These are phyloP conservation scores for Syngnathus floridae DNA, from an alignment of 2,113 vertebrate species.

Conservation along the genomic window DNA sequence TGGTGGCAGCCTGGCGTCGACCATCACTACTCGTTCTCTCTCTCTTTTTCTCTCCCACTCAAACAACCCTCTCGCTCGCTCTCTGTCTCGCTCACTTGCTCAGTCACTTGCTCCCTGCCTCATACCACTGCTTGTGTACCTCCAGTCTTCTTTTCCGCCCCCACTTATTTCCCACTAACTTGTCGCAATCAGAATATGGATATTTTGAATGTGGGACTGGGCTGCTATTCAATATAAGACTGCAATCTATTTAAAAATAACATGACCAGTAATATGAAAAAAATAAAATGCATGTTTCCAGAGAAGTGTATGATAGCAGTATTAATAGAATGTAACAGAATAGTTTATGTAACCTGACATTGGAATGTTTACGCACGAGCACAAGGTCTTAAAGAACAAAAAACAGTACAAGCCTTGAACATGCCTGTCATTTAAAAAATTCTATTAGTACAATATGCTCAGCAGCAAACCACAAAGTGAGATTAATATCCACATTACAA, in stretches of 20 bases:
- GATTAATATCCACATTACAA: slow-evolving; percentile 10
- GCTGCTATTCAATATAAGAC: slow-evolving; percentile 44
- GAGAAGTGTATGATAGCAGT: background rate
- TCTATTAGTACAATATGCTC: background rate
- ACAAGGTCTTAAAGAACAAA: slow-evolving; percentile 29
- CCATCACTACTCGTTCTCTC: slow-evolving; percentile 81
- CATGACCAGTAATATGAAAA: too few relatives aligned
- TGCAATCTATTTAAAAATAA: too few relatives aligned
- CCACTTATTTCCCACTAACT: slow-evolving; percentile 49
- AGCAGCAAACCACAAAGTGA: background rate
- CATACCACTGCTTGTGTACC: slow-evolving; percentile 57
- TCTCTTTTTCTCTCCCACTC: slow-evolving; percentile 52
- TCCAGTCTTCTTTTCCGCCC: slow-evolving; percentile 49
- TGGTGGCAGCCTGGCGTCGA: slow-evolving; percentile 97
- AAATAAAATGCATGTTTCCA: background rate
- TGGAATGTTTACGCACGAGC: slow-evolving; percentile 15
- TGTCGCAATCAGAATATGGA: slow-evolving; percentile 72
- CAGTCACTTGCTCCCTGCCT: slow-evolving; percentile 59
- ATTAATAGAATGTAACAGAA: background rate
- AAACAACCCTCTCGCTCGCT: slow-evolving; percentile 51
- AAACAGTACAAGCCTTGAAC: slow-evolving; percentile 27
- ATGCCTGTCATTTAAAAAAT: slow-evolving; percentile 5
- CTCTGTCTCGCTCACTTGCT: slow-evolving; percentile 38
- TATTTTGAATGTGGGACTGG: slow-evolving; percentile 65
- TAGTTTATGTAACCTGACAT: too few relatives aligned